Evolutionary conservation across 2,113 vertebrate species (phyloP).

Genomic region (Nothocercus julius): DNA sequence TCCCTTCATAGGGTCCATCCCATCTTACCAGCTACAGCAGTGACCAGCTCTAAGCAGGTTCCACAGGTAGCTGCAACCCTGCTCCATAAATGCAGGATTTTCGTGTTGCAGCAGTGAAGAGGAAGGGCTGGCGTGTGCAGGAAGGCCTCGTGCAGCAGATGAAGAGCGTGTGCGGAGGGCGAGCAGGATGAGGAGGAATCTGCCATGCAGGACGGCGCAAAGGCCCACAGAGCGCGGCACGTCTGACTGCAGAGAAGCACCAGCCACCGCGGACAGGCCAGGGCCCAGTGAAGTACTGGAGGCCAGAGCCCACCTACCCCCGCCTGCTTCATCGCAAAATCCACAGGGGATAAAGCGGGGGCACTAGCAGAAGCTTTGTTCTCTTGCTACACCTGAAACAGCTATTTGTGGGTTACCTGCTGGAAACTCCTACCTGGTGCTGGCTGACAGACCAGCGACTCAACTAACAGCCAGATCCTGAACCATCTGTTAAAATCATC

Average conservation of each 20-base stretch:
- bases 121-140: fast-evolving
- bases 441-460: not conserved
- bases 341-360: fast-evolving
- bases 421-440: fast-evolving
- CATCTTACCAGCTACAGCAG: not conserved
- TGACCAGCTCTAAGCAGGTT: not conserved
- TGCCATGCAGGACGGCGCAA: fast-evolving
- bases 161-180: not conserved
- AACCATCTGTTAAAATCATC: not conserved
- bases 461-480: not conserved
- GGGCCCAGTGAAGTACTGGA: fast-evolving
- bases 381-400: fast-evolving
- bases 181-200: not conserved
- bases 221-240: fast-evolving
- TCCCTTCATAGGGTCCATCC: fast-evolving
- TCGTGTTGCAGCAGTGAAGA: fast-evolving
- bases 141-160: fast-evolving
- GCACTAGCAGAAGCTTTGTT: fast-evolving
- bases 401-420: not conserved
- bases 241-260: not conserved
- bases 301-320: not conserved
- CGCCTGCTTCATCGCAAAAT: fast-evolving
- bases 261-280: not conserved
- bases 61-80: not conserved
- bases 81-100: not conserved